Conservation (phyloP, 2,888 invertebrate species). For the Ctenicera cuprea region DNA sequence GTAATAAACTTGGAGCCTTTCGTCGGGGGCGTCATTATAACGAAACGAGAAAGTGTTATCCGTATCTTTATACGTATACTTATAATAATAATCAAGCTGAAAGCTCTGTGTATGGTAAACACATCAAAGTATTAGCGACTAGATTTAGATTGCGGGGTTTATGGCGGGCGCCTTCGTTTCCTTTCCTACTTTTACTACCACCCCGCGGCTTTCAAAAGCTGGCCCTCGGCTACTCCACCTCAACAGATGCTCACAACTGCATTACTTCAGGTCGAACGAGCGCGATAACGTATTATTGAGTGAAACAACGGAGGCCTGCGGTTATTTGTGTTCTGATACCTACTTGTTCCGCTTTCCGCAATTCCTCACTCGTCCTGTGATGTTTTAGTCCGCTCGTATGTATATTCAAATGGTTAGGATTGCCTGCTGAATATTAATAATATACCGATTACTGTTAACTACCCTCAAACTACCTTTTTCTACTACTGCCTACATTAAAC, state of each 20-base stretch:
- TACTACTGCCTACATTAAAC: background rate
- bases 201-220: slow-evolving; percentile 54
- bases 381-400: slow-evolving; percentile 59
- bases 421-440: slow-evolving; percentile 60
- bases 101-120: slow-evolving; percentile 60
- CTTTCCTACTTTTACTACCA: slow-evolving; percentile 47
- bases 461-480: slow-evolving; percentile 8
- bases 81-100: slow-evolving; percentile 59
- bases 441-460: slow-evolving; percentile 51
- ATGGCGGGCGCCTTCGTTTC: slow-evolving; percentile 45
- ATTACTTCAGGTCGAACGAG: slow-evolving; percentile 71
- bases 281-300: slow-evolving; percentile 72
- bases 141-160: slow-evolving; percentile 42
- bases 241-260: slow-evolving; percentile 70
- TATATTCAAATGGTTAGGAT: slow-evolving; percentile 62
- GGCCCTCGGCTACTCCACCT: slow-evolving; percentile 60
- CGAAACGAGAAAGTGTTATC: slow-evolving; percentile 50
- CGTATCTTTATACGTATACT: slow-evolving; percentile 55
- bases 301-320: slow-evolving; percentile 69
- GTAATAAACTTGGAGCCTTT: slow-evolving; percentile 47
- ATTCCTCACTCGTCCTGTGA: slow-evolving; percentile 52
- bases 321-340: slow-evolving; percentile 69
- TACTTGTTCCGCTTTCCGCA: slow-evolving; percentile 51
- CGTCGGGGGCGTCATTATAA: slow-evolving; percentile 43
- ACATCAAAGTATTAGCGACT: slow-evolving; percentile 62